These are phyloP conservation scores for Hylomyscus alleni DNA, from an alignment of 2,797 vertebrate species.

Conservation along the genomic window DNA sequence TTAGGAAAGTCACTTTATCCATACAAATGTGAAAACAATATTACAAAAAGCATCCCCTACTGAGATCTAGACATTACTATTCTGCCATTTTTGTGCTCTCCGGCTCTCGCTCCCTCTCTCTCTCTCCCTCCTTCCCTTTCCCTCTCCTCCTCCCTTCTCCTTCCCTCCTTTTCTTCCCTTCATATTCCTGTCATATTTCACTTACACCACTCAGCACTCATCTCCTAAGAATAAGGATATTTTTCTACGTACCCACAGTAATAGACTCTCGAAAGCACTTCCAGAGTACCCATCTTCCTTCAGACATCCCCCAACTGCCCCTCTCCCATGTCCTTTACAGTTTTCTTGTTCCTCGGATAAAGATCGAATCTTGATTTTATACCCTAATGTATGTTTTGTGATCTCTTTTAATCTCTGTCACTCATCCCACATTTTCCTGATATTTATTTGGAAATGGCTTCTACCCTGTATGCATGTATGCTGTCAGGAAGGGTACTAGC, in stretches of 20 bases:
- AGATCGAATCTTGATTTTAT: conserved; percentile 18
- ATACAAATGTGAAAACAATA: conserved; percentile 19
- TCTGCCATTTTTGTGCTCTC: not conserved
- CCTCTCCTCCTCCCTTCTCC: not conserved
- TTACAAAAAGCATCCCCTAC: not conserved
- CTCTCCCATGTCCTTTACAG: not conserved
- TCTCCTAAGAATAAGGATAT: not conserved
- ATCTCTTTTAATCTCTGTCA: not conserved
- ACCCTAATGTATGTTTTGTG: not conserved
- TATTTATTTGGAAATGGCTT: conserved; percentile 16
- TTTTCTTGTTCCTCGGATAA: not conserved
- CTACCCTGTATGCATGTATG: not conserved
- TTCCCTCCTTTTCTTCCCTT: not conserved
- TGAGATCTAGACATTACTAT: not conserved
- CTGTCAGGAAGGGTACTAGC: not conserved
- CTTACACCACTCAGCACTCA: not conserved
- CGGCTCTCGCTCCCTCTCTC: not conserved
- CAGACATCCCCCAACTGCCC: not conserved
- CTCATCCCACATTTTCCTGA: not conserved
- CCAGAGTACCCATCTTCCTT: not conserved
- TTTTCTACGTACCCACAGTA: conserved; percentile 10
- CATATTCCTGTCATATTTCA: not conserved
- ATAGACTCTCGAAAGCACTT: conserved; percentile 16
- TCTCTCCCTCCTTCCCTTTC: not conserved
- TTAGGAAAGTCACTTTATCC: not conserved